phyloP scores from a whole-genome alignment of 2,888 invertebrate species.

The Mimachlamys varia region DNA sequence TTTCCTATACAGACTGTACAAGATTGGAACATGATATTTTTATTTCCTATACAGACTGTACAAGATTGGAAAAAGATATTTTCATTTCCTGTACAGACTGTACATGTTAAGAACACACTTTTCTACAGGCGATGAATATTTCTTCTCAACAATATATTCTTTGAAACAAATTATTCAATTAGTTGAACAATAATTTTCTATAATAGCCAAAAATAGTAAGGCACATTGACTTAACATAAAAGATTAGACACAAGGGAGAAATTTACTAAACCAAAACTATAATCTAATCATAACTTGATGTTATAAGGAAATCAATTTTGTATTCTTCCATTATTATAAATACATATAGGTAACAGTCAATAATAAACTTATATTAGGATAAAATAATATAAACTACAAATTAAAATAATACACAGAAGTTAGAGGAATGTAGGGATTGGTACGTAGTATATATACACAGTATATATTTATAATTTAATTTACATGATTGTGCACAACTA shows the following conservation, averaged over 20 bases:
- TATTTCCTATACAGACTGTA: neutral
- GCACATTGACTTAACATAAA: neutral
- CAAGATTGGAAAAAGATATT: neutral
- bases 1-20: no score
- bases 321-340: neutral
- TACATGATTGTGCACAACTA: neutral
- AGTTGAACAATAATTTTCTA: no score
- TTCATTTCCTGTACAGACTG: neutral
- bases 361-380: neutral
- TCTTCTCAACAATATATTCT: neutral
- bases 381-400: conserved; percentile 14
- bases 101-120: neutral
- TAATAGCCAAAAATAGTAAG: neutral
- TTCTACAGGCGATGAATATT: neutral
- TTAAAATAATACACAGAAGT: neutral
- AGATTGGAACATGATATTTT: neutral
- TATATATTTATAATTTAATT: neutral
- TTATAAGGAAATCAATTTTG: neutral
- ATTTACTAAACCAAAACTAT: neutral
- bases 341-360: neutral
- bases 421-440: conserved; percentile 21
- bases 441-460: neutral
- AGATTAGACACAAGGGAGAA: neutral
- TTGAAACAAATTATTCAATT: no score
- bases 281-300: neutral